Percentiles rank a stretch among this genome's conserved stretches.
These are phyloP conservation scores for Chorisops tibialis DNA, from an alignment of 2,888 invertebrate species.

Conservation along the genomic window DNA sequence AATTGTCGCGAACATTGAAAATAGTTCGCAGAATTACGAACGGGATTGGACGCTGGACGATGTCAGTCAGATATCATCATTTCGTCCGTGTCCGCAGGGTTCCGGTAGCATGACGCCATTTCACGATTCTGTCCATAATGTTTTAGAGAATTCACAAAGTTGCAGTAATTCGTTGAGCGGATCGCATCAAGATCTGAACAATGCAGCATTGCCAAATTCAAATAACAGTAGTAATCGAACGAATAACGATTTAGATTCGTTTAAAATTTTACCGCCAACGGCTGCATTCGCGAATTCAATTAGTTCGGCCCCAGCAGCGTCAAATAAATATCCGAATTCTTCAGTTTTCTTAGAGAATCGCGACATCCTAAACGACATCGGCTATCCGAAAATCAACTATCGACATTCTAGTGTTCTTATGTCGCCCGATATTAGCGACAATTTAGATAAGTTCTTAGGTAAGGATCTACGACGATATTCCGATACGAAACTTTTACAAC, in stretches of 20 bases:
- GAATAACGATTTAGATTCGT: constrained; percentile 35
- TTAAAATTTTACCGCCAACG: constrained; percentile 32
- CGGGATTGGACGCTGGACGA: constrained; percentile 52
- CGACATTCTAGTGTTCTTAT: constrained; percentile 47
- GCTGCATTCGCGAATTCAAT: constrained; percentile 30
- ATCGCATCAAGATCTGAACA: constrained; percentile 49
- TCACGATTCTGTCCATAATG: constrained; percentile 52
- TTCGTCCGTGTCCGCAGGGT: constrained; percentile 52
- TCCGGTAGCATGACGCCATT: constrained; percentile 53
- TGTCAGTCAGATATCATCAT: constrained; percentile 52
- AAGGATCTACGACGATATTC: constrained; percentile 50
- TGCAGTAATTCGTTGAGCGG: constrained; percentile 50
- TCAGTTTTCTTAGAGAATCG: constrained; percentile 53
- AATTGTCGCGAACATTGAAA: constrained; percentile 65
- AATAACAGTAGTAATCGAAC: constrained; percentile 30
- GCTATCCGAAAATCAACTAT: constrained; percentile 48
- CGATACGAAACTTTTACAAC: constrained; percentile 49
- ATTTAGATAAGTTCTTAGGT: constrained; percentile 42
- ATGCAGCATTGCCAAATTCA: constrained; percentile 26
- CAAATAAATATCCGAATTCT: constrained; percentile 50
- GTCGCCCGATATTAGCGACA: constrained; percentile 39
- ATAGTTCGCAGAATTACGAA: constrained; percentile 53
- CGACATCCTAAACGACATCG: constrained; percentile 51
- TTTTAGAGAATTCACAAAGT: constrained; percentile 47
- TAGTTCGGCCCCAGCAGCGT: constrained; percentile 14